Evolutionary conservation across 1,140 invertebrate species (phyloP).

Genomic region (Drosophila suzukii): DNA sequence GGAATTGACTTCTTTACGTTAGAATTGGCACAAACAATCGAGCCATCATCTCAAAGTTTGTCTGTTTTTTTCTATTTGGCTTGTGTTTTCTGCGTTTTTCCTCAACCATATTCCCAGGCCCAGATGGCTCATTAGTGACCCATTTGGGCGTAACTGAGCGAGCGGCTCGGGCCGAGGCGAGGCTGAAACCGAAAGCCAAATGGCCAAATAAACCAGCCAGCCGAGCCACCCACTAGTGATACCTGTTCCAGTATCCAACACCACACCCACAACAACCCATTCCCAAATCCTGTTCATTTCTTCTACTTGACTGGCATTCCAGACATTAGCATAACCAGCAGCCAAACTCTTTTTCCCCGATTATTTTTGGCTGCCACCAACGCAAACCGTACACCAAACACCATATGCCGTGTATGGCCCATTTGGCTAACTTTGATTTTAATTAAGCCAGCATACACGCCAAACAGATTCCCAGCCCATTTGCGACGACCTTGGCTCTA

Average conservation of each 20-base stretch:
- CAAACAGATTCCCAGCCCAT: slow-evolving; percentile 54
- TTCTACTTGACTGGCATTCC: slow-evolving; percentile 33
- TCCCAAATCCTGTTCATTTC: slow-evolving; percentile 30
- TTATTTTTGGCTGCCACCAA: slow-evolving; percentile 40
- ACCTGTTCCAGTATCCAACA: slow-evolving; percentile 17
- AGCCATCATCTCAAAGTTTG: slow-evolving; percentile 61
- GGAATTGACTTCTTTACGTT: slow-evolving; percentile 72
- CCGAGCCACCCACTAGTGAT: slow-evolving; percentile 16
- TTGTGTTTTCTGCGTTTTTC: slow-evolving; percentile 35
- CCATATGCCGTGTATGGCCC: slow-evolving; percentile 7
- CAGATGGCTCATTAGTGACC: slow-evolving; percentile 71
- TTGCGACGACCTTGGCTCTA: slow-evolving; percentile 63
- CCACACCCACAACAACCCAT: not conserved
- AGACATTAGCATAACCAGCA: slow-evolving; percentile 58
- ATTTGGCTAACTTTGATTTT: slow-evolving; percentile 18
- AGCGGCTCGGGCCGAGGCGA: slow-evolving; percentile 58
- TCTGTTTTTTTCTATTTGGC: slow-evolving; percentile 7
- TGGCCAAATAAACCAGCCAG: slow-evolving; percentile 15
- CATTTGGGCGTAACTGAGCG: slow-evolving; percentile 78
- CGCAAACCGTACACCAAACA: slow-evolving; percentile 35
- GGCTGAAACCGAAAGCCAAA: slow-evolving; percentile 19
- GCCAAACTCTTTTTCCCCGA: slow-evolving; percentile 17
- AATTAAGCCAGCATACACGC: slow-evolving; percentile 33
- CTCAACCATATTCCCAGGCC: slow-evolving; percentile 52
- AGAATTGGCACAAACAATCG: slow-evolving; percentile 83